A percentile compares a stretch with the other conserved stretches of the same genome.
These are phyloP conservation scores for Diachasma alloeum DNA, from an alignment of 1,140 invertebrate species.

Conservation along the genomic window DNA sequence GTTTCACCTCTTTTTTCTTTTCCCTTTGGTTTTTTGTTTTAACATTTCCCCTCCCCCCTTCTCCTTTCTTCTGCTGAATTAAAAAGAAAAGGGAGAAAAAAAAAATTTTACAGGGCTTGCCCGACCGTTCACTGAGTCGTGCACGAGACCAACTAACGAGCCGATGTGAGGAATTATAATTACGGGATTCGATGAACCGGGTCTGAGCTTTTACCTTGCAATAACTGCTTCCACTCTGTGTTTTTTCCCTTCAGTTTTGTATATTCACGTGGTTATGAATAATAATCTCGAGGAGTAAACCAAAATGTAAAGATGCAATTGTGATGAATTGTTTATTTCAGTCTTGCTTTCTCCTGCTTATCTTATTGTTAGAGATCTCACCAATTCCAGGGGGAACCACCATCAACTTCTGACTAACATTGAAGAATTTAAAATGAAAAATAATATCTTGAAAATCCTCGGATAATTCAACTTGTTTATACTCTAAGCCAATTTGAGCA, in stretches of 20 bases:
- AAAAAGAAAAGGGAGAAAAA: background rate
- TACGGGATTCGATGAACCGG: background rate
- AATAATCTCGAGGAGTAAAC: background rate
- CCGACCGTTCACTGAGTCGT: background rate
- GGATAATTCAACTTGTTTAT: too few relatives aligned
- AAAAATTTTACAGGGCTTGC: background rate
- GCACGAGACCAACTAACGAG: constrained; percentile 7
- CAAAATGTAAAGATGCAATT: background rate
- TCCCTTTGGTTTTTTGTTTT: background rate
- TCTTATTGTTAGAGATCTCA: too few relatives aligned
- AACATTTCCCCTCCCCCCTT: background rate
- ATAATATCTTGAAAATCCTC: too few relatives aligned
- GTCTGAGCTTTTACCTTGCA: background rate
- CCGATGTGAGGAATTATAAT: constrained; percentile 11
- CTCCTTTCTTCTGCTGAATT: background rate
- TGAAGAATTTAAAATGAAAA: too few relatives aligned
- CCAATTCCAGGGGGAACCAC: too few relatives aligned
- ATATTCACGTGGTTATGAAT: background rate
- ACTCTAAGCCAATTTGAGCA: too few relatives aligned
- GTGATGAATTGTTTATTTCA: too few relatives aligned
- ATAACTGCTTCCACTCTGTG: constrained; percentile 1
- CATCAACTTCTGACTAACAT: too few relatives aligned
- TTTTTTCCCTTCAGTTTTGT: background rate
- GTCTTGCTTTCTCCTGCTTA: too few relatives aligned
- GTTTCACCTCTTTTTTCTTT: background rate